These are phyloP conservation scores for Opisthocomus hoazin DNA, from an alignment of 2,113 vertebrate species.

Conservation along the genomic window DNA sequence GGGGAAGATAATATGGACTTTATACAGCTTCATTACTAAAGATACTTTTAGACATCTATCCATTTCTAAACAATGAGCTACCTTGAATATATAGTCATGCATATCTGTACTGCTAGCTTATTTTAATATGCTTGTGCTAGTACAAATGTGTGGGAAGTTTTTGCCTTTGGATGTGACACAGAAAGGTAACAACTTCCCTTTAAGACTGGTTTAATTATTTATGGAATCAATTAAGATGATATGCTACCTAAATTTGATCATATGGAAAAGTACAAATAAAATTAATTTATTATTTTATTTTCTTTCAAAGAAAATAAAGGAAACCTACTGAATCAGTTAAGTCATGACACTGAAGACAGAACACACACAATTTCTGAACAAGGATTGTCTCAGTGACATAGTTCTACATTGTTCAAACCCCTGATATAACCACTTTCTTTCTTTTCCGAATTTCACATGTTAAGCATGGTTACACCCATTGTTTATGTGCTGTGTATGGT, in stretches of 20 bases:
- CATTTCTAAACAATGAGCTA: neutral
- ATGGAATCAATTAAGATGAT: neutral
- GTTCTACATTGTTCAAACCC: neutral
- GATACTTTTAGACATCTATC: neutral
- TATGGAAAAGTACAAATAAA: neutral
- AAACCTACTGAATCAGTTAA: neutral
- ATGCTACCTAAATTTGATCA: neutral
- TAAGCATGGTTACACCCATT: neutral
- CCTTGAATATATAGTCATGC: neutral
- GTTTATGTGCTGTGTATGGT: neutral
- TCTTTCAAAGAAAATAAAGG: neutral
- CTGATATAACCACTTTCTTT: neutral
- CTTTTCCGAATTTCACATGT: neutral
- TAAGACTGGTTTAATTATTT: neutral
- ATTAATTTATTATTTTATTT: neutral
- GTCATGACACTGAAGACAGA: neutral
- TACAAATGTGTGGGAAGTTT: neutral
- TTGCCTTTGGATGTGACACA: neutral
- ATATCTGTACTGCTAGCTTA: neutral
- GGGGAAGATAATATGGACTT: neutral
- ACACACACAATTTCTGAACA: neutral
- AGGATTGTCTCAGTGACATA: neutral
- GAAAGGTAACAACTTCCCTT: neutral
- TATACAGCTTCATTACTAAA: neutral
- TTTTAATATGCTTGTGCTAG: neutral